Conservation (phyloP, 2,113 vertebrate species). For the Propithecus coquereli region DNA sequence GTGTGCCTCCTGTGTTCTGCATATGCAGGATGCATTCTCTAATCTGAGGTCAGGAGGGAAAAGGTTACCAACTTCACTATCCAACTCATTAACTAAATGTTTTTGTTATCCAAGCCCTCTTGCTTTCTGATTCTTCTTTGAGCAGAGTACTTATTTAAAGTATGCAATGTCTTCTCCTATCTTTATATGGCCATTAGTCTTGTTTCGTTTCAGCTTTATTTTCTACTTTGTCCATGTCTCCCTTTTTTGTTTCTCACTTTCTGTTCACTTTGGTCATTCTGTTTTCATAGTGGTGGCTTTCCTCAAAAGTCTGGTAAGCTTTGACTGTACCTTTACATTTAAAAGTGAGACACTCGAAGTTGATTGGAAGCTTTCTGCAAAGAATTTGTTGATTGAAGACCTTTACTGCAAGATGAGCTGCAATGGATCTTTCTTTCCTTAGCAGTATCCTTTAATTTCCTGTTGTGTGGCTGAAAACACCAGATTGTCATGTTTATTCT, state of each 20-base stretch:
- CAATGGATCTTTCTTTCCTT: background rate
- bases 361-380: background rate
- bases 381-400: background rate
- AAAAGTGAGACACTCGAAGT: background rate
- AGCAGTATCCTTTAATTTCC: background rate
- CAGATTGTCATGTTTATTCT: background rate
- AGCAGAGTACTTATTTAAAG: background rate
- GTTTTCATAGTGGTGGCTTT: background rate
- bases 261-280: background rate
- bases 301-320: background rate
- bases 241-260: background rate
- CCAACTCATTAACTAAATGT: background rate
- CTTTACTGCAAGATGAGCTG: background rate
- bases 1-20: background rate
- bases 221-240: background rate
- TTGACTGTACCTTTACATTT: background rate
- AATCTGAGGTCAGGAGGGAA: background rate
- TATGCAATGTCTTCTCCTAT: background rate
- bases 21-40: background rate
- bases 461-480: background rate
- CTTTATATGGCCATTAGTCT: background rate
- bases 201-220: background rate
- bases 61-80: background rate
- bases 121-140: background rate
- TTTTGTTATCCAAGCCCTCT: background rate